Evolutionary conservation across 2,113 vertebrate genomes (phyloP).

Genomic region (Maylandia zebra): DNA sequence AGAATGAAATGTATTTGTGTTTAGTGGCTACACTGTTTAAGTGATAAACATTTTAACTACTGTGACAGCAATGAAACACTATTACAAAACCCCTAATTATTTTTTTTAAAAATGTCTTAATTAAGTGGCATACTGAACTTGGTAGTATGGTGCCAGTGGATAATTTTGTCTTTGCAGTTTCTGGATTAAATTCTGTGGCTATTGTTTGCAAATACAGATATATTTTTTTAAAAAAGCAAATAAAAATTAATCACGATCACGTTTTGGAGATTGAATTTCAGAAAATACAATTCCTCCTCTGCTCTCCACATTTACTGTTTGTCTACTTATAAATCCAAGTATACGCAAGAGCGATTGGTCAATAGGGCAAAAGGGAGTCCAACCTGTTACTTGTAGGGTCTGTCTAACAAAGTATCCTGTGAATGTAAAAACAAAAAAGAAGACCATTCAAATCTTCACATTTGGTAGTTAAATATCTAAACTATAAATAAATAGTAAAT

Average conservation of each 20-base stretch:
- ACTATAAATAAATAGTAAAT: not conserved
- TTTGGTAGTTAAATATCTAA: not conserved
- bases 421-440: not conserved
- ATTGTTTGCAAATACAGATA: not conserved
- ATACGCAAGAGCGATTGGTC: too few species aligned
- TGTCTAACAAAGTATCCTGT: not conserved
- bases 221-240: not conserved
- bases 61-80: not conserved
- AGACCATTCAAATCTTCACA: not conserved
- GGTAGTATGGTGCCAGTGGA: not conserved
- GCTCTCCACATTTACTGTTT: too few species aligned
- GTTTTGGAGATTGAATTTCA: not conserved
- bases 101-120: not conserved
- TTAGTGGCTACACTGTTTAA: not conserved
- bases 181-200: not conserved
- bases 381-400: not conserved
- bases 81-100: not conserved
- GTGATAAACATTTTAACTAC: not conserved
- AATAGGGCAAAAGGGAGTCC: not conserved
- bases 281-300: too few species aligned
- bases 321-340: too few species aligned
- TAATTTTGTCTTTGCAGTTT: not conserved
- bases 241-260: not conserved
- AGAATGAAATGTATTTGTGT: not conserved
- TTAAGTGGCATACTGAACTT: not conserved